Evolutionary conservation across 2,888 invertebrate species (phyloP).

Genomic region (Melanostoma scalare): DNA sequence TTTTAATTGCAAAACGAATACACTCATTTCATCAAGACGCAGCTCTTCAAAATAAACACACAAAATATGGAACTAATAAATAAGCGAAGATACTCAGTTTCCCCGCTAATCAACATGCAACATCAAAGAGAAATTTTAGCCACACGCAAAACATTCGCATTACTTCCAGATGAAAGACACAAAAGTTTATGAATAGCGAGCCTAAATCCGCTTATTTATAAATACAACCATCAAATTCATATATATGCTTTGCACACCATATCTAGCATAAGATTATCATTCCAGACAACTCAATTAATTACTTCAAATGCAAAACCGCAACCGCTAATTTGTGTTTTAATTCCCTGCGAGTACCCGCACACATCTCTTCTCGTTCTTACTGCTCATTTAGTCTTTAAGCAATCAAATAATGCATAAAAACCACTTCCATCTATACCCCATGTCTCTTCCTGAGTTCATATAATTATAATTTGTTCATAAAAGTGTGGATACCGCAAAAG

Average conservation of each 20-base stretch:
- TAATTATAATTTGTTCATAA: constrained; percentile 28
- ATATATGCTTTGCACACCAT: background rate
- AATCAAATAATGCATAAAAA: background rate
- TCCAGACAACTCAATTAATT: constrained; percentile 36
- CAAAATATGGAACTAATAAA: constrained; percentile 13
- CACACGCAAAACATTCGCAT: constrained; percentile 24
- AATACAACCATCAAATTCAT: background rate
- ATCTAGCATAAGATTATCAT: constrained; percentile 15
- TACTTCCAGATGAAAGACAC: background rate
- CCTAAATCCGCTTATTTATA: constrained; percentile 17
- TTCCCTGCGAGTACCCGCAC: background rate
- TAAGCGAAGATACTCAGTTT: constrained; percentile 2
- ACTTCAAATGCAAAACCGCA: constrained; percentile 27
- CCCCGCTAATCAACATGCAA: constrained; percentile 6
- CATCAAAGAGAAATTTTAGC: constrained; percentile 14
- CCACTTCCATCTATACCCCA: too few relatives aligned
- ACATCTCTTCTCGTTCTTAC: background rate
- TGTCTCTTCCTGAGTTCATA: constrained; percentile 16
- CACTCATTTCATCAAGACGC: too few relatives aligned
- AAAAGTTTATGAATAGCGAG: constrained; percentile 9
- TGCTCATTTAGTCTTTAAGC: background rate
- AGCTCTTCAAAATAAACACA: constrained; percentile 8
- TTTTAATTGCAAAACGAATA: too few relatives aligned
- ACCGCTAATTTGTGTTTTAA: constrained; percentile 46
- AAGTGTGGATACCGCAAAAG: constrained; percentile 10